Percentiles rank a stretch among this genome's conserved stretches.
Evolutionary conservation across 2,888 invertebrate genomes (phyloP).

Genomic region (Amphipyra berbera): DNA sequence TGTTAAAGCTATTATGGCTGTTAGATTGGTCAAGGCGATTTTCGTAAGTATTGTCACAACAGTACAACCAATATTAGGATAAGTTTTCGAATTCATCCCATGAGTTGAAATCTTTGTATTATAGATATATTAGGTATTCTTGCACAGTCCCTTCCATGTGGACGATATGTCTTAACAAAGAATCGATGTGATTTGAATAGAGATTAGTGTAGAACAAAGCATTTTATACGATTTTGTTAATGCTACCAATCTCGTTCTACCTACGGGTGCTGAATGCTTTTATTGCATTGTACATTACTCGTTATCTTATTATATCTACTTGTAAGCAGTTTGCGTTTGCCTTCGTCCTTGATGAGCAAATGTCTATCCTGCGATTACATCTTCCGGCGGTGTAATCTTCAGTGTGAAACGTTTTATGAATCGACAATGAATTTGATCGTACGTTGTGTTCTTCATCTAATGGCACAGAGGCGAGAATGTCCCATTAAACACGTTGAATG

Average conservation of each 20-base stretch:
- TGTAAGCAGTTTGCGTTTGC: constrained; percentile 79
- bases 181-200: constrained; percentile 57
- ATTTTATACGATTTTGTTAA: constrained; percentile 45
- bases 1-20: constrained; percentile 81
- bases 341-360: constrained; percentile 79
- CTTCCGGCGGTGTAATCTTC: constrained; percentile 76
- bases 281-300: constrained; percentile 62
- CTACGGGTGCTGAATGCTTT: constrained; percentile 54
- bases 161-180: constrained; percentile 61
- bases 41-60: constrained; percentile 81
- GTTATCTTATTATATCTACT: constrained; percentile 71
- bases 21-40: constrained; percentile 84
- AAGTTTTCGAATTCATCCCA: constrained; percentile 59
- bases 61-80: constrained; percentile 61
- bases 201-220: constrained; percentile 55
- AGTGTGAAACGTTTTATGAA: constrained; percentile 66
- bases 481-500: constrained; percentile 56
- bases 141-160: constrained; percentile 29
- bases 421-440: constrained; percentile 61
- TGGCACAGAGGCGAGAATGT: constrained; percentile 46
- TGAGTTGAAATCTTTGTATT: constrained; percentile 24
- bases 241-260: constrained; percentile 45
- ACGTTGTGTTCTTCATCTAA: constrained; percentile 57
- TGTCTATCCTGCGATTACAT: constrained; percentile 72
- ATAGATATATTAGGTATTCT: constrained; percentile 6